Evolutionary conservation across 2,888 invertebrate species (phyloP), one percentile per base, ranked within the genome.

Genomic region (Carterocephalus palaemon): DNA sequence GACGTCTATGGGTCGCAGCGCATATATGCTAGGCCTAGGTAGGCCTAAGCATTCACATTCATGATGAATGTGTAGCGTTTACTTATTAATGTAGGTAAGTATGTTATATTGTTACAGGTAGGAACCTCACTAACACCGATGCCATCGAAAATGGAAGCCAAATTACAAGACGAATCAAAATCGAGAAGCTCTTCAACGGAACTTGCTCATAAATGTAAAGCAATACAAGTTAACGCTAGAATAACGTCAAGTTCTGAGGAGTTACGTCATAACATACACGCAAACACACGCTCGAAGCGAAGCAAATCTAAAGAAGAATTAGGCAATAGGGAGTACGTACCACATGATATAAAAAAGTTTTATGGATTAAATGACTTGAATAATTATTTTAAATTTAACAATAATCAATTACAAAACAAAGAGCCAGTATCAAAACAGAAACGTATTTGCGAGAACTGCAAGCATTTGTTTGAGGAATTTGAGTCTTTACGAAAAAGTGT

Each of bases 221-320:
- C 38, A 2, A 38, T 45, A 8, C 45, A 37, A 22, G 26, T 31
- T 5, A 19, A 15, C 3, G 2, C 20, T 5, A 32, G 38, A 38
- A 12, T 12, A 4, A 28, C 31, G 15, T 38, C 33, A n/a, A 51
- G 46, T 33, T 31, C 37, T 6, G 7, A 45, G 12, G 32, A 48
- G 19, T 13, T 50, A 4, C 26, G 7, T 2, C 12, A 41, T 10
- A 36, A 29, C 8, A 45, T 15, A 10, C 20, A 47, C 4, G 48
- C n/a, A 7, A 1, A 17, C 13, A 15, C 46, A 40, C 47, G 34
- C 28, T 46, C 49, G 13, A 67, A 62, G 17, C 70, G 54, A 50
- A 69, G 54, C 8, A 71, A 60, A 47, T 77, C 72, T 1, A 61
- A 74, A 47, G 73, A 67, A 37, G 60, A 67, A 20, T 40, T 72